These are phyloP conservation scores for Pristiophorus japonicus DNA, from an alignment of 2,113 vertebrate species.

Conservation along the genomic window DNA sequence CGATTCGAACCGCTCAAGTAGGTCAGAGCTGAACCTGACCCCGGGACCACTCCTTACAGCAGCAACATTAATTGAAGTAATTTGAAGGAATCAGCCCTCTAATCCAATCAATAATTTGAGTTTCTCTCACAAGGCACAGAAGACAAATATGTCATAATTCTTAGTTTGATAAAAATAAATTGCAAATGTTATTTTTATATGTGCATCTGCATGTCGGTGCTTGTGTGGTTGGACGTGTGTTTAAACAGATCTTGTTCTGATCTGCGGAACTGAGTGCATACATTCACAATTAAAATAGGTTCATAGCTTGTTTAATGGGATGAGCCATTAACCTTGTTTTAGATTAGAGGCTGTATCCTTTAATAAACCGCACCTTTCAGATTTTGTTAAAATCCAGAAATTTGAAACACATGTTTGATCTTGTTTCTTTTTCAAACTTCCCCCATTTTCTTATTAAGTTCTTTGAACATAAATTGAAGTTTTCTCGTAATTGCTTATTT, in stretches of 20 bases:
- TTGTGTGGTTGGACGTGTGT: background rate
- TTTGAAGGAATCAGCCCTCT: background rate
- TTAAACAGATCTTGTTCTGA: background rate
- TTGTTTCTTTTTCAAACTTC: background rate
- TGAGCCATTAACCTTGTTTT: background rate
- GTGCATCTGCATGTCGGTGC: background rate
- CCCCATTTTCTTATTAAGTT: constrained; percentile 5
- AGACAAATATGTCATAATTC: background rate
- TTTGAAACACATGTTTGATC: background rate
- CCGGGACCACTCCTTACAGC: too few relatives aligned
- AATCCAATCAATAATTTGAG: background rate
- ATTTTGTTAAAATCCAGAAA: background rate
- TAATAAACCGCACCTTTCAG: background rate
- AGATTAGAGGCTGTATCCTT: background rate
- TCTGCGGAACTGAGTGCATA: background rate
- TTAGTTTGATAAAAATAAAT: background rate
- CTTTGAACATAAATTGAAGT: background rate
- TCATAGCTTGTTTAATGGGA: background rate
- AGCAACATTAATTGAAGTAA: background rate
- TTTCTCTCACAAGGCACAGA: background rate
- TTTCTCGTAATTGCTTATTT: constrained; percentile 13
- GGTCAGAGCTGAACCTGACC: too few relatives aligned
- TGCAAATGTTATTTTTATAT: background rate
- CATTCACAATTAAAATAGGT: background rate
- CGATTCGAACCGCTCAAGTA: too few relatives aligned